Base-by-base conservation (phyloP, 2,888 invertebrate genomes). In the Harpagoxenus sublaevis region DNA sequence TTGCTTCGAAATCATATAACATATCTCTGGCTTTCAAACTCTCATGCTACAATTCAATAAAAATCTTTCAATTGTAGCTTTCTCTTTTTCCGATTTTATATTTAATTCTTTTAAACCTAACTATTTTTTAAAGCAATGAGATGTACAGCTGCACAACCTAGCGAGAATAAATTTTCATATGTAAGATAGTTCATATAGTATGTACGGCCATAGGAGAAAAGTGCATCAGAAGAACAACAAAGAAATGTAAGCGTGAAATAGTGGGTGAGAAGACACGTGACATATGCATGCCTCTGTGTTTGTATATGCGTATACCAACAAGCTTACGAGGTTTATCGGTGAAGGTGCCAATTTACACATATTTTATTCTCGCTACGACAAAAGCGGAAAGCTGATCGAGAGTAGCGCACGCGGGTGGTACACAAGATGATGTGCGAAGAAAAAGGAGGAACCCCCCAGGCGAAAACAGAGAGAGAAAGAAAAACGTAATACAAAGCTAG, bases 321-420 rank as follows among this genome's bases (percentile, higher is more conserved):
- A 87, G 85, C 82, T 87, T 88, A 75, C 84, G 73, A 79, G 79
- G 81, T 91, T 88, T 91, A 91, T 92, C 88, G 91, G 91, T 92
- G 92, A 92, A 90, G 92, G 93, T 92, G 93, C 93, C 93, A 93
- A 94, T 94, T 93, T 94, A 93, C 93, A 93, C 92, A 91, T 92
- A 93, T 94, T 94, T 94, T 93, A 92, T 94, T 94, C 92, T 91
- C 90, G 87, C 90, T 88, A 84, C 87, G 91, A 94, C 93, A 93
- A 94, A 93, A 93, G 92, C 89, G 90, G 90, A 91, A 93, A 91
- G 90, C 91, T 91, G 88, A 63, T 77, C 84, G 84, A 88, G 87
- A 87, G 82, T 87, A 45, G 88, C 74, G 71, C 84, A 82, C 65
- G 55, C 82, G 71, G 82, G 86, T 83, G 84, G 66, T 86, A 83